A percentile compares a stretch with the other conserved stretches of the same genome.
Conservation (phyloP, 2,888 invertebrate species). For the Cephus runcator region DNA sequence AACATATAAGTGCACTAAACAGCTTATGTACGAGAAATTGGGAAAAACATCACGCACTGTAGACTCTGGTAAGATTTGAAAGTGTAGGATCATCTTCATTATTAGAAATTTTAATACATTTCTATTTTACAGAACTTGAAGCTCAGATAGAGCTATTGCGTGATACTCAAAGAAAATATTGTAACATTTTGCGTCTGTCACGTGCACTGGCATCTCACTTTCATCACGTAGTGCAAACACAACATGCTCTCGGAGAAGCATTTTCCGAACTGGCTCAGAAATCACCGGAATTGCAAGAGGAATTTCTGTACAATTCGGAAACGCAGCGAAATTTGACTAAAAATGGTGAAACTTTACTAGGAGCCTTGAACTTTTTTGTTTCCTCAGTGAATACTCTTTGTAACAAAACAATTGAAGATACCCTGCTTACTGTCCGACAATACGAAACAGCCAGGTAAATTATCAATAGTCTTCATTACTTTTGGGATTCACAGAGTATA, state of each 20-base stretch:
- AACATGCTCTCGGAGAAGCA: constrained; percentile 90
- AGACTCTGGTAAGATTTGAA: constrained; percentile 75
- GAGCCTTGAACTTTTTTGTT: constrained; percentile 95
- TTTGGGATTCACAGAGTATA: constrained; percentile 6
- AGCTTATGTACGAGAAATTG: constrained; percentile 94
- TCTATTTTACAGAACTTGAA: constrained; percentile 81
- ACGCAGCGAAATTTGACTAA: constrained; percentile 92
- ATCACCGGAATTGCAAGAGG: constrained; percentile 94
- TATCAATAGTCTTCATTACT: not conserved
- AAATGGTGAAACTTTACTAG: constrained; percentile 92
- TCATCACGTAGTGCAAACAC: constrained; percentile 85
- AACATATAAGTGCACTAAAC: constrained; percentile 97
- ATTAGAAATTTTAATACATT: constrained; percentile 7
- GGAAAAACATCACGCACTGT: constrained; percentile 93
- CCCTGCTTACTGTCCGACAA: constrained; percentile 79
- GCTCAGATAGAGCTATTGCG: constrained; percentile 91
- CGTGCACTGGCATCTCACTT: constrained; percentile 89
- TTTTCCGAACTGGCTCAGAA: constrained; percentile 96
- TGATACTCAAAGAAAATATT: constrained; percentile 94
- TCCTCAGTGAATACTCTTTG: constrained; percentile 95
- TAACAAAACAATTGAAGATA: constrained; percentile 98
- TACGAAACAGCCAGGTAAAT: constrained; percentile 82
- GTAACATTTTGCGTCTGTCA: constrained; percentile 86
- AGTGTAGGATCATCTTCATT: constrained; percentile 2
- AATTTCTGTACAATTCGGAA: constrained; percentile 95